phyloP scores from a whole-genome alignment of 1,140 invertebrate genomes.

The Tenebrio molitor region DNA sequence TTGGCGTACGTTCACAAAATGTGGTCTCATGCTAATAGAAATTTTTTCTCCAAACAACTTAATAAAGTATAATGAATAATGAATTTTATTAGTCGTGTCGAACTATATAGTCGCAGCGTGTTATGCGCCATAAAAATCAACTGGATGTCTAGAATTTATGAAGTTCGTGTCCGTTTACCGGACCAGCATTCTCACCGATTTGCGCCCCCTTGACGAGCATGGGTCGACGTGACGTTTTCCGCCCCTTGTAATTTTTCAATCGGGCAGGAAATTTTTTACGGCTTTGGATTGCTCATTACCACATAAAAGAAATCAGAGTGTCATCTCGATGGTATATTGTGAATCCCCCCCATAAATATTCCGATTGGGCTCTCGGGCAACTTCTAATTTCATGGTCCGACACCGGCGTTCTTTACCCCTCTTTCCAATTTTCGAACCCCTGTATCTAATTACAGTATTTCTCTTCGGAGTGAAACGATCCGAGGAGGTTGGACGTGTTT shows the following conservation, averaged over 20 bases:
- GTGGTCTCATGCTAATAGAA: too few species aligned
- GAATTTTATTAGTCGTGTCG: too few species aligned
- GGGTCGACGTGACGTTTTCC: too few species aligned
- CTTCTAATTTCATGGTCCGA: constrained; percentile 64
- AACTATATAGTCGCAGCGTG: too few species aligned
- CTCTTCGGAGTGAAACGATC: constrained; percentile 55
- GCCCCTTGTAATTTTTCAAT: constrained; percentile 7
- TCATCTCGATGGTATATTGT: constrained; percentile 49
- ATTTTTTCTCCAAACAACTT: too few species aligned
- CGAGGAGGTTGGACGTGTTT: constrained; percentile 49
- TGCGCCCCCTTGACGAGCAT: not conserved
- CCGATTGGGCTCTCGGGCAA: constrained; percentile 56
- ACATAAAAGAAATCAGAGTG: constrained; percentile 52
- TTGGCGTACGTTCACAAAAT: too few species aligned
- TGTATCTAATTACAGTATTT: constrained; percentile 63
- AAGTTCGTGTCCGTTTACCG: too few species aligned
- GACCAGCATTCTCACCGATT: too few species aligned
- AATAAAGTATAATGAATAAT: too few species aligned
- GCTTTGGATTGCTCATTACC: constrained; percentile 49
- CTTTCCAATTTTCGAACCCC: constrained; percentile 59
- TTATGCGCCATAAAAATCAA: too few species aligned
- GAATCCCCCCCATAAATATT: constrained; percentile 54
- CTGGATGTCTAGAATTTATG: too few species aligned
- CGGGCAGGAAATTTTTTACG: constrained; percentile 32
- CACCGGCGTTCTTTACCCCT: constrained; percentile 58